Evolutionary conservation across 2,797 vertebrate genomes (phyloP), one percentile per base, ranked within the genome.

Genomic region (Cetoscarus ocellatus): DNA sequence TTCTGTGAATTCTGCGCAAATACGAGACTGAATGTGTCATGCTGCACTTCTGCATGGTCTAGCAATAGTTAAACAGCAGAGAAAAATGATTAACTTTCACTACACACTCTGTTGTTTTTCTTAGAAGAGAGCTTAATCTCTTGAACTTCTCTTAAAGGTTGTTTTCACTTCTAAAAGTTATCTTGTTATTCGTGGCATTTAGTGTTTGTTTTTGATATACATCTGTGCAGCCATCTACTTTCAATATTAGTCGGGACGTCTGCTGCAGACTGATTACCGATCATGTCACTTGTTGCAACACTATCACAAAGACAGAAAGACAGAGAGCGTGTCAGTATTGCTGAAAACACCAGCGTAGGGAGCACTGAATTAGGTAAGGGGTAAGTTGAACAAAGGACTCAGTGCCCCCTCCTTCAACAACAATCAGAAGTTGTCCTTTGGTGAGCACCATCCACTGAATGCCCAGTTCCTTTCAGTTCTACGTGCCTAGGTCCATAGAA

Each of bases 21-120:
- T 63, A 55, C 51, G n/a, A 40, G 40, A 40, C 13, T 54, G 58
- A 10, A 12, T 42, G 48, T 62, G 61, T 43, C 38, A 27, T 36
- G 14, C 36, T 61, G 61, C 44, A 50, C 53, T 77, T 63, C 58
- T 34, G 49, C 58, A 17, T 42, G 44, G 45, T 60, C 59, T 68
- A 15, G 57, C 73, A 83, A 77, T 77, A 68, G 68, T 77, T 85
- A 61, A 15, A 40, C 6, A 1, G 61, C 50, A 8, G 45, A 57
- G 81, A 79, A 69, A 38, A 91, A 92, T 90, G 56, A 89, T 90
- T 90, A 90, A 89, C 83, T 84, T 71, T 44, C 54, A 51, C 56
- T 66, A 27, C 36, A 62, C 73, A 67, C 72, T 88, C 61, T 79
- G 73, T 74, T 83, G 27, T 73, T 78, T 53, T 70, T 82, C 83